A percentile compares a stretch with the other conserved stretches of the same genome.
Evolutionary conservation across 2,113 vertebrate species (phyloP).

Genomic region (Anhinga rufa): DNA sequence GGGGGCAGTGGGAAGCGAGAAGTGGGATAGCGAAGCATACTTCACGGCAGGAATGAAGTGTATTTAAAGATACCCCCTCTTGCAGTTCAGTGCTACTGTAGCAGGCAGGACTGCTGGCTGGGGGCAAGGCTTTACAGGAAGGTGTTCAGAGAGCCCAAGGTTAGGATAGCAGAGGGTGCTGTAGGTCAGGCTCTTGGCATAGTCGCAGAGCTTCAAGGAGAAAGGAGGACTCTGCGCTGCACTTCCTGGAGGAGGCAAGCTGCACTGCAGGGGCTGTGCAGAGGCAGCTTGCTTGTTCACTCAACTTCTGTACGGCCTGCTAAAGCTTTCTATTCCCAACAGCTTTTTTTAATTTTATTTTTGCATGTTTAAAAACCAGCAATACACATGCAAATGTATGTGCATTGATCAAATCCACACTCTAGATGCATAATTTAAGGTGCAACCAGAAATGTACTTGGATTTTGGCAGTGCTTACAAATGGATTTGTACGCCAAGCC

Average conservation of each 20-base stretch:
- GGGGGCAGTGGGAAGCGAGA: background rate
- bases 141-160: background rate
- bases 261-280: background rate
- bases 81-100: background rate
- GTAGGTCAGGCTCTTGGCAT: background rate
- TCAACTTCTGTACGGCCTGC: background rate
- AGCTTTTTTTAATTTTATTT: background rate
- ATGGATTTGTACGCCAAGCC: background rate
- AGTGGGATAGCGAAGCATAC: background rate
- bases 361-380: background rate
- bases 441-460: background rate
- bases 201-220: background rate
- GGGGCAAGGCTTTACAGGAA: background rate
- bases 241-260: background rate
- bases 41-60: background rate
- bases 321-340: background rate
- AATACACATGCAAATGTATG: too few relatives aligned
- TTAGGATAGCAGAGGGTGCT: background rate
- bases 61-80: background rate
- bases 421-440: background rate
- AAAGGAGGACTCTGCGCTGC: background rate
- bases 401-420: background rate
- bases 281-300: background rate
- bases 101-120: background rate
- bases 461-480: background rate